A percentile compares a stretch with the other conserved stretches of the same genome.
Evolutionary conservation across 2,113 vertebrate genomes (phyloP).

Genomic region (Phodopus roborovskii): DNA sequence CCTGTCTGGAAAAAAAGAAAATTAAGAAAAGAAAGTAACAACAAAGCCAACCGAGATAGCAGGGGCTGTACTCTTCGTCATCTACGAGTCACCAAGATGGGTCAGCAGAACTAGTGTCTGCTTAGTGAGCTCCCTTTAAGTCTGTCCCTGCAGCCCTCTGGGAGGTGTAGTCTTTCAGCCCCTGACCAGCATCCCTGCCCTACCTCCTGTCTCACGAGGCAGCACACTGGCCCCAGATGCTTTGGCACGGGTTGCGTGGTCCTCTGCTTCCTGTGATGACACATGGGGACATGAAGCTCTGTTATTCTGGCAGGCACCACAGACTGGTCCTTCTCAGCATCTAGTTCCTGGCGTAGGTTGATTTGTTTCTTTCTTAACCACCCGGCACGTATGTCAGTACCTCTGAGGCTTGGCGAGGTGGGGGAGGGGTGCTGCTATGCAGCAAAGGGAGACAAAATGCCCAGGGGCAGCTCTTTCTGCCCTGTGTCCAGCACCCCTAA

Average conservation of each 20-base stretch:
- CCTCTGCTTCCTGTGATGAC: conserved; percentile 59
- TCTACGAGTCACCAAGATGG: too few species aligned
- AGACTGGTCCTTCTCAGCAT: conserved; percentile 35
- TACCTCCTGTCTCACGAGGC: background rate
- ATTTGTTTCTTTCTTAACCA: conserved; percentile 53
- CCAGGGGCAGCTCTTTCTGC: background rate
- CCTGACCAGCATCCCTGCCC: background rate
- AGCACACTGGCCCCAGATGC: background rate
- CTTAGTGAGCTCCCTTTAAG: background rate
- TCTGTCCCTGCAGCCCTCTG: background rate
- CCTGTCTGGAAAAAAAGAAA: too few species aligned
- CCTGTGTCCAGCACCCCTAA: background rate
- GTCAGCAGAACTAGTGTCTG: background rate
- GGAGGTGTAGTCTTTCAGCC: background rate
- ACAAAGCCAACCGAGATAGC: background rate
- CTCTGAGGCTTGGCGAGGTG: background rate
- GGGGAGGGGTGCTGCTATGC: background rate
- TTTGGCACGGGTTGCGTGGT: background rate
- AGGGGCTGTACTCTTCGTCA: background rate
- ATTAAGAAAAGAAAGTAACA: background rate
- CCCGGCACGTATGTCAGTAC: background rate
- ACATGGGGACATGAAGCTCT: conserved; percentile 55
- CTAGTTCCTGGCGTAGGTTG: conserved; percentile 59
- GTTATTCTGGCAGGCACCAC: conserved; percentile 48
- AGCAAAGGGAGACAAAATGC: background rate